These are phyloP conservation scores for Aleiodes leptofemur DNA, from an alignment of 2,888 invertebrate species.

Conservation along the genomic window DNA sequence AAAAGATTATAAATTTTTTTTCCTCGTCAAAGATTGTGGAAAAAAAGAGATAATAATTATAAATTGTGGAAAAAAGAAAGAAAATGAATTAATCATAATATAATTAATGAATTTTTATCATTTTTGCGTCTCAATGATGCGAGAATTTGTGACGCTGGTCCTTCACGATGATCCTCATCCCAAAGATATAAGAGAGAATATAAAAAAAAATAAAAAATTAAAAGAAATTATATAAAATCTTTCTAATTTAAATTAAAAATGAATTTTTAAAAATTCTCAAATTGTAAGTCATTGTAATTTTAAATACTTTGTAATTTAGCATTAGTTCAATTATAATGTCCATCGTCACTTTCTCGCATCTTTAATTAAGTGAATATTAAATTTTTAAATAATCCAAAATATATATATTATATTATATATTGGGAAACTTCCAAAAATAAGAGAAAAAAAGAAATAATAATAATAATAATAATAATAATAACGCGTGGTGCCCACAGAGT, in stretches of 20 bases:
- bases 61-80: neutral
- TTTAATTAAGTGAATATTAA: conserved; percentile 7
- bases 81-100: no score
- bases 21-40: conserved; percentile 7
- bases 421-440: conserved; percentile 27
- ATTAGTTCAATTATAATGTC: neutral
- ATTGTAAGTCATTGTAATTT: neutral
- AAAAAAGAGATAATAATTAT: conserved; percentile 13
- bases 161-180: conserved; percentile 26
- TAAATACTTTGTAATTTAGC: neutral
- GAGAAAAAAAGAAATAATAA: neutral
- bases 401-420: neutral
- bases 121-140: conserved; percentile 27
- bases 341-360: conserved; percentile 34
- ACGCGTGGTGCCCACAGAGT: conserved; percentile 52
- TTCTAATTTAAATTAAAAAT: neutral
- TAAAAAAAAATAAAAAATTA: neutral
- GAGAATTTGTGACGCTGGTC: conserved; percentile 35
- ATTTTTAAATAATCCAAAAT: no score
- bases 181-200: neutral
- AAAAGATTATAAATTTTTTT: conserved; percentile 31
- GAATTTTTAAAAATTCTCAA: neutral
- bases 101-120: no score
- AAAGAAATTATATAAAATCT: neutral
- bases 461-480: neutral